Base-by-base conservation (phyloP, 1,140 invertebrate genomes). In the Drosophila repletoides region DNA sequence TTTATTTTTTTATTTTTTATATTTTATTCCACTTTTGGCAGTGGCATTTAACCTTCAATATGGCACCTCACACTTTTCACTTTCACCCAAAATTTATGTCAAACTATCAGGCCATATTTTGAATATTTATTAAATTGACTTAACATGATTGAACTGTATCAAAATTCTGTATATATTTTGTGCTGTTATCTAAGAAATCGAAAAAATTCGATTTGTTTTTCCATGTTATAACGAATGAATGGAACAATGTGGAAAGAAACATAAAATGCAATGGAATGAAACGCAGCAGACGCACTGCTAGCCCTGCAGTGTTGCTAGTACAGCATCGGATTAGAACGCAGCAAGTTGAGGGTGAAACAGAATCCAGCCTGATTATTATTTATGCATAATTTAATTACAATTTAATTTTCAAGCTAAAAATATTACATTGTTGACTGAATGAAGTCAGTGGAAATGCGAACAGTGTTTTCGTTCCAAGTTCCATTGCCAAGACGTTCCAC, bases 71-170 rank as follows among this genome's bases (percentile, higher is more conserved):
- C 22, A 33, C 53, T 53, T 67, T 49, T 43, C 52, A 67, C 60
- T 64, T 55, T 63, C 29, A 34, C 15, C 36, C 45, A 10, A 33
- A 40, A 53, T 48, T 72, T 52, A 72, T 76, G 74, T n/a, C 66
- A 40, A 66, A 26, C 7, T 69, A 36, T 29, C 68, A 67, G 61
- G 59, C 12, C 48, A 48, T 49, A n/a, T 12, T 56, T 73, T n/a
- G n/a, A 51, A 45, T 28, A 38, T 22, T n/a, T 17, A 4, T 24
- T n/a, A 33, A 33, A 49, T 31, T 14, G 24, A 34, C 1, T 9
- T 12, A 29, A 15, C 3, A 2, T 36, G 22, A 5, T 31, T 17
- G 5, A 21, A 29, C 38, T 40, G 5, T 9, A n/a, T 19, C n/a
- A 22, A 31, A 28, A 38, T 6, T 12, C n/a, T n/a, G n/a, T n/a